Evolutionary conservation across 1,140 invertebrate genomes (phyloP).

Genomic region (Xylocopa sonorina): DNA sequence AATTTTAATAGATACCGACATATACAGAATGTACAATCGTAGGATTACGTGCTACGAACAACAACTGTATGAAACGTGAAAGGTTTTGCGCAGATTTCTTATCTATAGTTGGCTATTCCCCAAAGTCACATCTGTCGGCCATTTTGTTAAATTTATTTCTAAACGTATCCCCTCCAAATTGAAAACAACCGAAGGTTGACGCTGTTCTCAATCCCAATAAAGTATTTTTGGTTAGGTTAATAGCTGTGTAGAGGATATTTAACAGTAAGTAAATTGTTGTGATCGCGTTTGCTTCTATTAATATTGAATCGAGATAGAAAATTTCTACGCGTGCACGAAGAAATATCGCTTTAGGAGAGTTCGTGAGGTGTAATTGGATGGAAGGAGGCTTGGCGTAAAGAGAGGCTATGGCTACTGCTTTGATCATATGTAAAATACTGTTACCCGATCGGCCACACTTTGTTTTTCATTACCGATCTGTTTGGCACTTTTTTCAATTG

Average conservation of each 20-base stretch:
- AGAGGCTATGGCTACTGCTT: conserved; percentile 71
- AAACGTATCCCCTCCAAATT: conserved; percentile 75
- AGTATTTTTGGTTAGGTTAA: conserved; percentile 79
- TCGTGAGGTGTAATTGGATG: conserved; percentile 59
- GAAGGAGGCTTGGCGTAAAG: conserved; percentile 60
- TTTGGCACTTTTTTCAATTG: background rate
- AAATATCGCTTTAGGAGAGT: conserved; percentile 13
- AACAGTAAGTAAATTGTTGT: conserved; percentile 73
- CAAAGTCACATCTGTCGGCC: conserved; percentile 63
- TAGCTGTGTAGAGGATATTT: conserved; percentile 62
- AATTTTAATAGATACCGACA: background rate
- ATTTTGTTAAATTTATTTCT: conserved; percentile 79
- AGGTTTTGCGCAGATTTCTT: conserved; percentile 32
- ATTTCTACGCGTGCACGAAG: conserved; percentile 16
- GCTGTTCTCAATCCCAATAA: conserved; percentile 72
- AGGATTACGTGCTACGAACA: conserved; percentile 2
- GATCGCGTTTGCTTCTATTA: conserved; percentile 34
- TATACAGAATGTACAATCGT: background rate
- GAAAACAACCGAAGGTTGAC: conserved; percentile 81
- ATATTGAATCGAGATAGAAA: conserved; percentile 32
- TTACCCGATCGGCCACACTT: conserved; percentile 40
- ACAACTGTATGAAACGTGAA: background rate
- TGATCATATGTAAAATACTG: conserved; percentile 63
- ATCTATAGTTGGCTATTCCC: conserved; percentile 45
- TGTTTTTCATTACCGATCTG: conserved; percentile 40